Evolutionary conservation across 2,888 invertebrate genomes (phyloP), one percentile per base, ranked within the genome.

Genomic region (Glaucopsyche alexis): DNA sequence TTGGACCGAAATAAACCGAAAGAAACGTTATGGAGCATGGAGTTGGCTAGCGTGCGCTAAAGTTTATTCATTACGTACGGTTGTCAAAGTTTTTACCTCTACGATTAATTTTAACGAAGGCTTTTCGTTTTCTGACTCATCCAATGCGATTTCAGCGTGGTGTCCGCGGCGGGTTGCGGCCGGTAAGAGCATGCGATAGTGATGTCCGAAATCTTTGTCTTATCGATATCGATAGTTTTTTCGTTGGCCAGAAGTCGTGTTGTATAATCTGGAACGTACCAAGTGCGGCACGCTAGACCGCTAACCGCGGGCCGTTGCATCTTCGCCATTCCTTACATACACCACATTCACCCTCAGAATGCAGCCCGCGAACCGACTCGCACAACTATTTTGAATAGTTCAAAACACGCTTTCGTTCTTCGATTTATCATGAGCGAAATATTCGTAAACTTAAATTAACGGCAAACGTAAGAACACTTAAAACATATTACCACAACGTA

Each of bases 41-140:
- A 90, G 89, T 90, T 86, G 87, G 88, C 89, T 91, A 89, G 88
- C 87, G 84, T 87, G 87, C 84, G 81, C 81, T 79, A 80, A 83
- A 82, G 79, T 85, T 83, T 79, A 80, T 82, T 81, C 77, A 81
- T 81, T 81, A 78, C 77, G 74, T 81, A 78, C 77, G 74, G 78
- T 71, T 75, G 75, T 76, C 72, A 74, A 80, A 80, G 75, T 80
- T 80, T 79, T 75, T 80, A 77, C 73, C 74, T 74, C 78, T 78
- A 81, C 78, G 77, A 79, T 82, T 79, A 78, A 79, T 85, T 86
- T 85, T 87, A 88, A 88, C 83, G 79, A 79, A 83, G 79, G 77
- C 76, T 84, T 88, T 87, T 85, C 83, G 82, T 86, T 87, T 87
- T 89, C 91, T 92, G 91, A 92, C 92, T 91, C 91, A 91, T 91